A percentile compares a stretch with the other conserved stretches of the same genome.
These are phyloP conservation scores for Xyrichtys novacula DNA, from an alignment of 2,797 vertebrate genomes.

Conservation along the genomic window DNA sequence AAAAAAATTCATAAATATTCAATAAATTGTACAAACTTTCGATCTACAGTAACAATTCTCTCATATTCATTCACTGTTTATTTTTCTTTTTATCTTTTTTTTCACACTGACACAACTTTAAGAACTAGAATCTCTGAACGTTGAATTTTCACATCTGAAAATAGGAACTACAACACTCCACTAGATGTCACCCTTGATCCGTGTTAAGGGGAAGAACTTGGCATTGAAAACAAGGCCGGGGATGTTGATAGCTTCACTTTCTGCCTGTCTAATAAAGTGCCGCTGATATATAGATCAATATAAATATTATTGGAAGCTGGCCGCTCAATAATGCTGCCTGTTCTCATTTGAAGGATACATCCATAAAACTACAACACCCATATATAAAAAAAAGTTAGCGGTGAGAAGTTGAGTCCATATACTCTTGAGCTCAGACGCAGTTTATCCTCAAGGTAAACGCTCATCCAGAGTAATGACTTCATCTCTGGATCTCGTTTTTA, in stretches of 20 bases:
- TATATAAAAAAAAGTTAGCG: background rate
- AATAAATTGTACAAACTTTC: too few species aligned
- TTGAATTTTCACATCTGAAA: too few species aligned
- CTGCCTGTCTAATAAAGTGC: background rate
- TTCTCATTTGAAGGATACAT: constrained; percentile 13
- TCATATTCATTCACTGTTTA: too few species aligned
- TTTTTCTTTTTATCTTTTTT: too few species aligned
- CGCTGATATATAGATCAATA: background rate
- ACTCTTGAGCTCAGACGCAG: too few species aligned
- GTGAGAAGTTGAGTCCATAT: background rate
- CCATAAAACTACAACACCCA: constrained; percentile 9
- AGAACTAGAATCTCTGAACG: too few species aligned
- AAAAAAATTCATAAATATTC: too few species aligned
- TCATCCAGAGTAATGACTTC: background rate
- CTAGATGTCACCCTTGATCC: constrained; percentile 66
- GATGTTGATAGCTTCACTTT: background rate
- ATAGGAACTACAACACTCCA: constrained; percentile 14
- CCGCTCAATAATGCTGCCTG: background rate
- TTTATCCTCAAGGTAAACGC: background rate
- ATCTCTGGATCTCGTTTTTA: background rate
- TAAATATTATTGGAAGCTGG: background rate
- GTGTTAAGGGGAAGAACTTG: background rate
- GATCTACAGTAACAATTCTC: too few species aligned
- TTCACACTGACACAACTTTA: too few species aligned
- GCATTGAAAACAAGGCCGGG: background rate